Base-by-base conservation (phyloP, 2,113 vertebrate species). In the Scopus umbretta region DNA sequence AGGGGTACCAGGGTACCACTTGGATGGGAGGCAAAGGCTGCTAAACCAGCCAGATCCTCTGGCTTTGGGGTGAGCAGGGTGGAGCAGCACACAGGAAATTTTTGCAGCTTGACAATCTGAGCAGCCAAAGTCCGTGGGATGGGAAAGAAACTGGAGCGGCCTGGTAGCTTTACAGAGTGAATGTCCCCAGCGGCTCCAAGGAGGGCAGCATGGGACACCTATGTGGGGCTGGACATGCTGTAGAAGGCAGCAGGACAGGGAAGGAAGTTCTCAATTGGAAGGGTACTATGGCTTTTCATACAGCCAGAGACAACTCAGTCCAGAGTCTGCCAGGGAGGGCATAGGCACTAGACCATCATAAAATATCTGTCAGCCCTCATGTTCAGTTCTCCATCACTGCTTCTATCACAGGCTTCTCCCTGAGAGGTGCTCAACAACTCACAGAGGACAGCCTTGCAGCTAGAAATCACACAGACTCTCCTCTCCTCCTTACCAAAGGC, bases 211-310 rank as follows among this genome's bases (percentile, higher is more conserved):
- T 7, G 7, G 29, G 74, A 82, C 49, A 14, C 12, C 8, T 53
- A 0, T 2, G 8, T 13, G 42, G n/a, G 30, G 22, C 45, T 43
- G 23, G 45, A 22, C 2, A 0, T 47, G 34, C 14, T 75, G 38
- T 19, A 66, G 50, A 40, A 61, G 50, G 53, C 26, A 16, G 38
- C 19, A 38, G 40, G 13, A 47, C 5, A 5, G n/a, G 10, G 53
- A 38, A 49, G 23, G 34, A 84, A 84, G 58, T 23, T 19, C 38
- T 71, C 10, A 12, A 42, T 88, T 76, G 0, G 36, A 68, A 80
- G 85, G 13, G 11, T 50, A 32, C 23, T 20, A 2, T 12, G 40
- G 21, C 12, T 61, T 88, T 62, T 82, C 47, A 20, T 17, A 32
- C 0, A 4, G n/a, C 45, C 61, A 36, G 13, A 66, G 36, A 13